Percentiles rank a stretch among this genome's conserved stretches.
Evolutionary conservation across 2,888 invertebrate genomes (phyloP).

Genomic region (Leptinotarsa peninsularis): DNA sequence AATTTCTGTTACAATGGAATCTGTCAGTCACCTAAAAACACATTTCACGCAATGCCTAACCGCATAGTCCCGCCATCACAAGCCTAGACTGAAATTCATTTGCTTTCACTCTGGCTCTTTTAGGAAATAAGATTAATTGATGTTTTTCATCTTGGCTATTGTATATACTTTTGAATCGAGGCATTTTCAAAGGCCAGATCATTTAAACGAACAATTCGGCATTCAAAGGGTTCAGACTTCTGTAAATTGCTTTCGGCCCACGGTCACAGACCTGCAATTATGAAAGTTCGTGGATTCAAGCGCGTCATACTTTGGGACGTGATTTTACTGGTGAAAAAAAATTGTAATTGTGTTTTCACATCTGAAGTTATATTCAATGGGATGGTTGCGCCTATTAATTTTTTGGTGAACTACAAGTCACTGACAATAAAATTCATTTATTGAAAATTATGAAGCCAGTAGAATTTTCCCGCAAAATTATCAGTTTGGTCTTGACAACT

Average conservation of each 20-base stretch:
- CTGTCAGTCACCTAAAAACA: too few species aligned
- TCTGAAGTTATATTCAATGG: neutral
- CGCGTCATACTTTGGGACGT: too few species aligned
- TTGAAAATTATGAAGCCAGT: too few species aligned
- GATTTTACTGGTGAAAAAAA: too few species aligned
- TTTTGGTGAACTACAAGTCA: too few species aligned
- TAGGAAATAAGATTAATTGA: slow-evolving; percentile 11
- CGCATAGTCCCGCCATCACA: neutral
- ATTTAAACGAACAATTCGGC: slow-evolving; percentile 13
- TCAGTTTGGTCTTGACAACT: too few species aligned
- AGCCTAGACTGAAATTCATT: slow-evolving; percentile 11
- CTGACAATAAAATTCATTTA: too few species aligned
- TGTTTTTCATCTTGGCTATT: slow-evolving; percentile 9
- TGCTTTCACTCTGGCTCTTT: slow-evolving; percentile 2
- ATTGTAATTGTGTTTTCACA: neutral
- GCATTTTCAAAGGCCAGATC: slow-evolving; percentile 12
- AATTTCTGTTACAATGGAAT: too few species aligned
- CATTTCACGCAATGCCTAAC: too few species aligned
- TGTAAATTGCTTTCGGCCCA: neutral
- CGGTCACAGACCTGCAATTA: neutral
- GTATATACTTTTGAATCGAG: slow-evolving; percentile 13
- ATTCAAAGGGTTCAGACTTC: neutral
- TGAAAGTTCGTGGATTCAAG: neutral
- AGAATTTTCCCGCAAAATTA: too few species aligned
- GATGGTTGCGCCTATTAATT: too few species aligned